Conservation (phyloP, 2,113 vertebrate species). For the Hyla sarda region DNA sequence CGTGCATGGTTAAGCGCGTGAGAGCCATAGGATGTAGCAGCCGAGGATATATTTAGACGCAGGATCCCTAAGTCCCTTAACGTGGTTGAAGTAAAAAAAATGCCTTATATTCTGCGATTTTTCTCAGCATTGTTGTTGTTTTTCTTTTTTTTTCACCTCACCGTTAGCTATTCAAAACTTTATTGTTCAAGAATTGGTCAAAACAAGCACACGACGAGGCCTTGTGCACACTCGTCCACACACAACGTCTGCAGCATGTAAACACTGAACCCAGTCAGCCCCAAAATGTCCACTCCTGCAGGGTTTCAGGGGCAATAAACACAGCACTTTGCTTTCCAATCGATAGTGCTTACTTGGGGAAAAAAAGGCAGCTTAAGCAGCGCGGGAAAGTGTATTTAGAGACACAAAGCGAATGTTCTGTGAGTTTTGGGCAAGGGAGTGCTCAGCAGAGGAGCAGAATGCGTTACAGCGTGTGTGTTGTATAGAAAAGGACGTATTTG, state of each 20-base stretch:
- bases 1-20: background rate
- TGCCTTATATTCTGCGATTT: background rate
- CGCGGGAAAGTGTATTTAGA: background rate
- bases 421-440: background rate
- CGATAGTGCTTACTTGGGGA: conserved; percentile 1
- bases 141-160: conserved; percentile 32
- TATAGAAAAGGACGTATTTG: background rate
- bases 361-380: background rate
- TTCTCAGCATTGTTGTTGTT: background rate
- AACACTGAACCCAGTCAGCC: background rate
- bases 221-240: conserved; percentile 13
- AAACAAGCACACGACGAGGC: conserved; percentile 28
- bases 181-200: conserved; percentile 34
- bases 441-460: background rate
- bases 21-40: background rate
- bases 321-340: conserved; percentile 24
- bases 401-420: background rate
- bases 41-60: conserved; percentile 28
- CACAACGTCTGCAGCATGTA: background rate
- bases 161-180: conserved; percentile 23
- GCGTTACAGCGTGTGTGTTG: background rate
- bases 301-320: conserved; percentile 31
- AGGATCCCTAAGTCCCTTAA: conserved; percentile 4
- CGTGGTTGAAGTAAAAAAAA: background rate
- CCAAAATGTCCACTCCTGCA: conserved; percentile 4